These are phyloP conservation scores for Phoxinus phoxinus DNA, from an alignment of 2,113 vertebrate species.

Conservation along the genomic window DNA sequence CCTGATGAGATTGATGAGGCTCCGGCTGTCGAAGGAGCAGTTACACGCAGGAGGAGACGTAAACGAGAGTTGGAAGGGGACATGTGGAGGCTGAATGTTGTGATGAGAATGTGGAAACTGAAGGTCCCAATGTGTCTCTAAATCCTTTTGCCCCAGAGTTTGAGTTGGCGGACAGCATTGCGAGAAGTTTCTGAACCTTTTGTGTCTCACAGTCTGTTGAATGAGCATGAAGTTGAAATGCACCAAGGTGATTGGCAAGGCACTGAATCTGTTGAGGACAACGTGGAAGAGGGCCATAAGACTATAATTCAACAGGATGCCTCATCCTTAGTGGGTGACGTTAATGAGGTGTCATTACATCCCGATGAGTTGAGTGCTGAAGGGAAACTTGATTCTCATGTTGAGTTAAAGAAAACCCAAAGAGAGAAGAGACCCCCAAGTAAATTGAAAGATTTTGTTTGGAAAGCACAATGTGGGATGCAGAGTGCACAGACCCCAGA, in stretches of 20 bases:
- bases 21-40: background rate
- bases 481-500: background rate
- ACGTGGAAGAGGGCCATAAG: background rate
- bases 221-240: background rate
- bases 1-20: background rate
- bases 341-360: background rate
- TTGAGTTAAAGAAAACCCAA: too few relatives aligned
- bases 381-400: background rate
- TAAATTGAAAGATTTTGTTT: background rate
- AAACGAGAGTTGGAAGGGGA: background rate
- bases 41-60: background rate
- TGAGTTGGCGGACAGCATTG: background rate
- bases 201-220: background rate
- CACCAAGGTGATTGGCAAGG: background rate
- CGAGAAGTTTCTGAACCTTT: too few relatives aligned
- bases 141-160: constrained; percentile 22
- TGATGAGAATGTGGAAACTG: background rate
- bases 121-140: background rate
- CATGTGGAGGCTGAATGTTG: background rate
- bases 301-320: background rate
- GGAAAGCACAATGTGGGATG: background rate
- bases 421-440: background rate
- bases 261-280: background rate
- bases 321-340: background rate
- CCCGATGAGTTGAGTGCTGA: background rate